These are phyloP conservation scores for Tor tambroides DNA, from an alignment of 2,113 vertebrate genomes.

Conservation along the genomic window DNA sequence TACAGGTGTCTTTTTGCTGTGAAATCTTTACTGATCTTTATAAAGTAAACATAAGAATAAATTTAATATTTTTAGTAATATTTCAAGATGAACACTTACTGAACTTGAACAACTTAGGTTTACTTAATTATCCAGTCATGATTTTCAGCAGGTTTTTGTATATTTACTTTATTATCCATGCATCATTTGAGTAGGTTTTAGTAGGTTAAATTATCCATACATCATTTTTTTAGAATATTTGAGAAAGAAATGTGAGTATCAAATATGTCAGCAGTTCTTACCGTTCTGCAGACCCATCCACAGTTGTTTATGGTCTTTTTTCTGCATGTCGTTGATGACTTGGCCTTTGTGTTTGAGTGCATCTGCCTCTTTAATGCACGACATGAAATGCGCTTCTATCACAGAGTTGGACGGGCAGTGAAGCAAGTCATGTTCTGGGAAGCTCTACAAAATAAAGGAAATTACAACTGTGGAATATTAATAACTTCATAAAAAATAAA, in stretches of 20 bases:
- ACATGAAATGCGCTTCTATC: conserved; percentile 99
- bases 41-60: too few relatives aligned
- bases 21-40: too few relatives aligned
- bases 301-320: conserved; percentile 99
- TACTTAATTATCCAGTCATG: too few relatives aligned
- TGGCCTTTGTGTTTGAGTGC: conserved; percentile 98
- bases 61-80: too few relatives aligned
- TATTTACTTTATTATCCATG: too few relatives aligned
- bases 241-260: background rate
- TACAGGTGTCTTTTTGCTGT: too few relatives aligned
- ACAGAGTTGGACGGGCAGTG: conserved; percentile 91
- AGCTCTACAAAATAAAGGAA: conserved; percentile 78
- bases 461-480: background rate
- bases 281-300: conserved; percentile 99
- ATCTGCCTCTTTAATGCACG: conserved; percentile 98
- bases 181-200: too few relatives aligned
- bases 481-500: background rate
- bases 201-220: too few relatives aligned
- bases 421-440: conserved; percentile 92
- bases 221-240: too few relatives aligned
- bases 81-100: too few relatives aligned
- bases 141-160: too few relatives aligned
- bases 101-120: too few relatives aligned
- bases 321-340: conserved; percentile 99
- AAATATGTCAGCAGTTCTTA: conserved; percentile 65